Base-by-base conservation (phyloP, 2,888 invertebrate species). In the Steinernema carpocapsae region DNA sequence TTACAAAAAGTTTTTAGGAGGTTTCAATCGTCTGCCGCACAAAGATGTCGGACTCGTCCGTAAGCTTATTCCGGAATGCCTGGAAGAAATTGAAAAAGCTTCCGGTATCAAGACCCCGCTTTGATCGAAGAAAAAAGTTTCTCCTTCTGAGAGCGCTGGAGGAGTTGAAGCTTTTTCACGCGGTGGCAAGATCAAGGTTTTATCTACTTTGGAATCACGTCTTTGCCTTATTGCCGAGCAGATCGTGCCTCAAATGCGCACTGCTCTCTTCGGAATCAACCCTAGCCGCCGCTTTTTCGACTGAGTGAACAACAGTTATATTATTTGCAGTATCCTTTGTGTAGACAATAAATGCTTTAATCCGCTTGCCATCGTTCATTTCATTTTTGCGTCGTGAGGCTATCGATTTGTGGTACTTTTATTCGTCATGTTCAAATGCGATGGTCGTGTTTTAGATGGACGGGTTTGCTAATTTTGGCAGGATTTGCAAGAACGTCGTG, bases 401-500 rank as follows among this genome's bases (percentile, higher is more conserved):
- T n/a, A n/a, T n/a, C n/a, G n/a, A n/a, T n/a, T n/a, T n/a, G n/a
- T n/a, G n/a, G n/a, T n/a, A n/a, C n/a, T n/a, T n/a, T n/a, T n/a
- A n/a, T n/a, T n/a, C n/a, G n/a, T n/a, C n/a, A n/a, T n/a, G n/a
- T n/a, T n/a, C n/a, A n/a, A n/a, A n/a, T n/a, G n/a, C n/a, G n/a
- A n/a, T n/a, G n/a, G n/a, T n/a, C n/a, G n/a, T n/a, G n/a, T n/a
- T n/a, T n/a, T n/a, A 12, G 26, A 56, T 56, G 56, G 56, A 56
- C 12, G 56, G 26, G 6, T 26, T 56, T 6, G 22, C 22, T 10
- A 56, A 56, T 26, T 56, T 56, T 26, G 24, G 26, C 22, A 3
- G 24, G 3, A 56, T 56, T 6, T 75, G 75, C 64, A 59, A 48
- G 45, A 75, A 59, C 26, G 56, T 75, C 42, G 72, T 75, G 43